A percentile compares a stretch with the other conserved stretches of the same genome.
These are phyloP conservation scores for Anthoscopus minutus DNA, from an alignment of 2,113 vertebrate species.

Conservation along the genomic window DNA sequence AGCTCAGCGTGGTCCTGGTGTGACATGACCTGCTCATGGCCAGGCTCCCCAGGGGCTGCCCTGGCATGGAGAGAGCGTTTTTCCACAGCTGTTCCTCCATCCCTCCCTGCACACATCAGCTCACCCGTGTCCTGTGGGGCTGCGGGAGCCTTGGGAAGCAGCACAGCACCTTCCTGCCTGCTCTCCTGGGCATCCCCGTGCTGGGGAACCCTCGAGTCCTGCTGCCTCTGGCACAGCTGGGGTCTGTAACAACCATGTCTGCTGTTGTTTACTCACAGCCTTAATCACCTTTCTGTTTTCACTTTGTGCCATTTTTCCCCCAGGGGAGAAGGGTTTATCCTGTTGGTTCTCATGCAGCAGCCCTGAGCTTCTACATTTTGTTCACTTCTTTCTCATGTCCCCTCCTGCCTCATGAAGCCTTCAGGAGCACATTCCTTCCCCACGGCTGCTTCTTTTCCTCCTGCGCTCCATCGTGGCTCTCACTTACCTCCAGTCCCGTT, in stretches of 20 bases:
- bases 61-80: not conserved
- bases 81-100: accelerated
- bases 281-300: not conserved
- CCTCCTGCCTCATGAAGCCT: not conserved
- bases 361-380: not conserved
- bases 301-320: not conserved
- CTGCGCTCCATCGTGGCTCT: not conserved
- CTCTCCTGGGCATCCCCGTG: not conserved
- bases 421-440: not conserved
- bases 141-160: not conserved
- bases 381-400: not conserved
- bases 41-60: not conserved
- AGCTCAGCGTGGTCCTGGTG: accelerated
- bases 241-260: not conserved
- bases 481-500: not conserved
- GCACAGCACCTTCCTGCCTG: not conserved
- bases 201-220: not conserved
- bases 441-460: not conserved
- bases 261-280: not conserved
- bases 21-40: not conserved
- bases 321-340: not conserved
- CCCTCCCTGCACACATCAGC: not conserved
- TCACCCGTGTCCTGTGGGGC: not conserved
- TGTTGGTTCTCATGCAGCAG: not conserved
- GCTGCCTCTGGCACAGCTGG: not conserved